Conservation (phyloP, 2,888 invertebrate genomes). For the Vannuccia rotundouncinata region DNA sequence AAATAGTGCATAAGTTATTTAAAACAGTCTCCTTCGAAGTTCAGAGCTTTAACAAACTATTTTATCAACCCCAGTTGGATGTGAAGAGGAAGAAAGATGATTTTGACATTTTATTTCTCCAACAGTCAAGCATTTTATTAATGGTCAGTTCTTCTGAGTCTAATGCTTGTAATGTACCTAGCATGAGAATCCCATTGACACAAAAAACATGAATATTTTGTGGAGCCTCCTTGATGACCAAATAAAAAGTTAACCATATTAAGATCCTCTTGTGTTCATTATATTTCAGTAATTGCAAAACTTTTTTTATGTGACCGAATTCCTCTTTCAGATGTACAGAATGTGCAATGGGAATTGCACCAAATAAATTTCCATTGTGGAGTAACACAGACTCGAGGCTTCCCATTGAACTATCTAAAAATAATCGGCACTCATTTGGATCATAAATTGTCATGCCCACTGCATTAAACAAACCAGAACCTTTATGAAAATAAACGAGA, state of each 20-base stretch:
- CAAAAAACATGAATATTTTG: conserved; percentile 27
- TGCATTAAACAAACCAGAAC: not conserved
- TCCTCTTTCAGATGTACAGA: conserved; percentile 27
- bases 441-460: conserved; percentile 2
- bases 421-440: conserved; percentile 21
- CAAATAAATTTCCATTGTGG: conserved; percentile 29
- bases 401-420: conserved; percentile 10
- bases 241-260: conserved; percentile 29
- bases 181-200: conserved; percentile 19
- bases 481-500: not conserved
- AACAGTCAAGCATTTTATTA: conserved; percentile 4
- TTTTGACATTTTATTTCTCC: conserved; percentile 5
- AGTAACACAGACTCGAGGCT: conserved; percentile 2
- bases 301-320: conserved; percentile 5
- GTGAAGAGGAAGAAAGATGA: conserved; percentile 16
- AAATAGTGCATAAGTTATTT: conserved; percentile 39
- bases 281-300: conserved; percentile 28
- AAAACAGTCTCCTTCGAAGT: conserved; percentile 40
- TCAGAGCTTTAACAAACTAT: conserved; percentile 22
- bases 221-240: conserved; percentile 5
- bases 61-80: conserved; percentile 9
- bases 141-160: conserved; percentile 29
- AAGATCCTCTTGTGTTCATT: not conserved
- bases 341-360: conserved; percentile 26
- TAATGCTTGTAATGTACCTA: not conserved